Base-by-base conservation (phyloP, 2,888 invertebrate genomes). In the Cerastis rubricosa region DNA sequence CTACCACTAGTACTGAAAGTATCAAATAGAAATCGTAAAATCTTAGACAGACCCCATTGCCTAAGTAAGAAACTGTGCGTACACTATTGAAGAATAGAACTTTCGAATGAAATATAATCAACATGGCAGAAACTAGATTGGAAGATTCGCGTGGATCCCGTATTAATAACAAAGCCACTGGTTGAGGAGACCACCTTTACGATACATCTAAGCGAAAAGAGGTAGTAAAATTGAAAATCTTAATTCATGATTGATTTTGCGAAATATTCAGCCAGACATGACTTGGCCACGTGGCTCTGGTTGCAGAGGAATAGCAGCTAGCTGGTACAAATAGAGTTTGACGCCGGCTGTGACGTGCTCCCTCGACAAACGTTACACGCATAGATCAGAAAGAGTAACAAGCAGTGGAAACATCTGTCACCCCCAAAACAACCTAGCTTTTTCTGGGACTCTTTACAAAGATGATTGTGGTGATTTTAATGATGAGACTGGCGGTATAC, bases 11-110 rank as follows among this genome's bases (percentile, higher is more conserved):
- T 8, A 82, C 80, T 54, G 85, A 85, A 82, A 82, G 81, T 85
- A 68, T 71, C 75, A 64, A 81, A 84, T 82, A 84, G 81, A 82
- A 85, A 82, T 74, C 66, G 70, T 70, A n/a, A 72, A 82, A 80
- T 71, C 69, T 71, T 81, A 68, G 64, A 51, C 63, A 78, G 63
- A 63, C 35, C 29, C 66, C 61, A 84, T 69, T 69, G 65, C 25
- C 47, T 40, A 70, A 49, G 76, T 47, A 45, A 76, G 59, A 47
- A 68, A n/a, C 29, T 54, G 57, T 25, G 29, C 25, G 17, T 25
- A 63, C 47, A 57, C 29, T 43, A 43, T 63, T 67, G 25, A 59
- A 49, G 57, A 80, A 82, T 64, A 66, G 40, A 65, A 61, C 29
- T 61, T 66, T 77, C 43, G 25, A 68, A 64, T 45, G 5, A 47